Conservation (phyloP, 2,113 vertebrate genomes). For the Sinocyclocheilus anophthalmus region DNA sequence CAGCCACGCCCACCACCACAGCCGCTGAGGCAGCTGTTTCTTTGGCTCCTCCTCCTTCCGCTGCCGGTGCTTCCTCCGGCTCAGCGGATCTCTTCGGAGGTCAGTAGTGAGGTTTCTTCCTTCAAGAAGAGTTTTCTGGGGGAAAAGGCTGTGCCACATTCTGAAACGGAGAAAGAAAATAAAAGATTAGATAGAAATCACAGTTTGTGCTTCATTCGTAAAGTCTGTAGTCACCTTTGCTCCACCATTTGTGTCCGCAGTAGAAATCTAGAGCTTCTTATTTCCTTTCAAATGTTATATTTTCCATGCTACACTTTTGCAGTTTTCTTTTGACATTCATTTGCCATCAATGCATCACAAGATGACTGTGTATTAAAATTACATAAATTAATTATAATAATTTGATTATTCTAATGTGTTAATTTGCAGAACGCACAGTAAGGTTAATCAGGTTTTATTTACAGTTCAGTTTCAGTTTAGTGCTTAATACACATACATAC, state of each 20-base stretch:
- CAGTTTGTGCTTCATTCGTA: constrained; percentile 4
- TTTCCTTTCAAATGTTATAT: background rate
- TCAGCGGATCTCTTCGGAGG: constrained; percentile 96
- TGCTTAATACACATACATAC: too few relatives aligned
- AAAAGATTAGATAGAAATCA: constrained; percentile 33
- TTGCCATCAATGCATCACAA: background rate
- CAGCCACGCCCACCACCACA: constrained; percentile 75
- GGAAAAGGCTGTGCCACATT: constrained; percentile 63
- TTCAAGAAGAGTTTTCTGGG: constrained; percentile 67
- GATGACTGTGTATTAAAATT: too few relatives aligned
- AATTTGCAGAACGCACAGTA: background rate
- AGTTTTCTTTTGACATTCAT: background rate
- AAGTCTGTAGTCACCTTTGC: background rate
- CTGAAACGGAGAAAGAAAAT: constrained; percentile 54
- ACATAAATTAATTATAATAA: background rate
- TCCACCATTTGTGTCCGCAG: background rate
- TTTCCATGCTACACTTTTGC: background rate
- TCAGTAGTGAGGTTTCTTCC: constrained; percentile 80
- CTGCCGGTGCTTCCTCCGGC: constrained; percentile 78
- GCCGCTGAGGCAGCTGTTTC: constrained; percentile 73
- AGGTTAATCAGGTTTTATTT: constrained; percentile 6
- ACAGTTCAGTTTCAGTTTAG: background rate
- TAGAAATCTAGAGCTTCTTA: background rate
- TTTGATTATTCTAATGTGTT: constrained; percentile 16
- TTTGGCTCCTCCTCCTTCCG: constrained; percentile 78